Percentiles rank a stretch among this genome's conserved stretches.
Evolutionary conservation across 2,113 vertebrate genomes (phyloP).

Genomic region (Cygnus buccinator): DNA sequence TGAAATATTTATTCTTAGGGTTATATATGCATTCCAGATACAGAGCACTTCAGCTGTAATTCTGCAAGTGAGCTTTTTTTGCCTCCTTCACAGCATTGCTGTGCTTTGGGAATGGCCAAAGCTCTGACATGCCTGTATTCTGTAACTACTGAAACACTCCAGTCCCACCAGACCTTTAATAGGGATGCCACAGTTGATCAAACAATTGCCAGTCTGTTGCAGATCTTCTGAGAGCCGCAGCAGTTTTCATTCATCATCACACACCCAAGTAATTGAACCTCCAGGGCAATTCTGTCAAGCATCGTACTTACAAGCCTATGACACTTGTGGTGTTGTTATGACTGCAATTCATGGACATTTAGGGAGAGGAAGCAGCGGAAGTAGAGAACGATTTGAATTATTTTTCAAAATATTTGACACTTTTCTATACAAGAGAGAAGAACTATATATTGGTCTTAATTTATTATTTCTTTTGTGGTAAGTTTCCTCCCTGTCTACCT

Average conservation of each 20-base stretch:
- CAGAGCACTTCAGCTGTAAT: neutral
- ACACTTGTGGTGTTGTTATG: neutral
- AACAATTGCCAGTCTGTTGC: constrained; percentile 39
- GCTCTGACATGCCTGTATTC: neutral
- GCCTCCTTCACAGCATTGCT: neutral
- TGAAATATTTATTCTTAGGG: neutral
- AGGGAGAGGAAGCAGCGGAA: neutral
- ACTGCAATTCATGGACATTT: neutral
- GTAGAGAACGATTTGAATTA: neutral
- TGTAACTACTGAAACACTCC: constrained; percentile 4
- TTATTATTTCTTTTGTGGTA: neutral
- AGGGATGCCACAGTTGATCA: constrained; percentile 54
- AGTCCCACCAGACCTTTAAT: constrained; percentile 25
- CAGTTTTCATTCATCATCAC: constrained; percentile 53
- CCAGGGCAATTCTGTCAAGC: constrained; percentile 46
- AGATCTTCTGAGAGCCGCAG: constrained; percentile 13
- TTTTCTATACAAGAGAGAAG: neutral
- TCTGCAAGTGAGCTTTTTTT: neutral
- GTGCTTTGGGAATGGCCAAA: neutral
- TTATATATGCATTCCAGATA: neutral
- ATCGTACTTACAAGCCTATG: neutral
- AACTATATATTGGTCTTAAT: neutral
- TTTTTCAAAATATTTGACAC: neutral
- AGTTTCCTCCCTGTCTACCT: neutral
- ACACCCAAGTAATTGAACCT: constrained; percentile 48